These are phyloP conservation scores for Loripinus fragilis DNA, from an alignment of 2,888 invertebrate species.

Conservation along the genomic window DNA sequence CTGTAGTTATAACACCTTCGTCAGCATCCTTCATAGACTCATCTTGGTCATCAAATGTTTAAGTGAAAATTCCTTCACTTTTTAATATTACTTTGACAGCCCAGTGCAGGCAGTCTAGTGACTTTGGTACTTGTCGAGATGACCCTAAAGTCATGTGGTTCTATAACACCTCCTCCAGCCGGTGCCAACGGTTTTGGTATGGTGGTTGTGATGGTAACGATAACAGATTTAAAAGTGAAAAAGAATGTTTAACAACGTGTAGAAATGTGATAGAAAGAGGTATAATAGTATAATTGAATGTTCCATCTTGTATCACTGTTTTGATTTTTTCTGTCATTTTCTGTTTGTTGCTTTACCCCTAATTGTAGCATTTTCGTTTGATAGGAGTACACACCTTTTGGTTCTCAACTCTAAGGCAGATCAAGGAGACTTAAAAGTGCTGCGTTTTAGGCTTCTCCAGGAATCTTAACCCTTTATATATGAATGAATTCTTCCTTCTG, in stretches of 20 bases:
- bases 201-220: conserved; percentile 87
- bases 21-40: not conserved
- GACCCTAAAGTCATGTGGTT: conserved; percentile 78
- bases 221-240: conserved; percentile 84
- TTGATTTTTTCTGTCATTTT: too few relatives aligned
- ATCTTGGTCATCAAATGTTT: not conserved
- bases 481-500: too few relatives aligned
- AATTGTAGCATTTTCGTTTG: too few relatives aligned
- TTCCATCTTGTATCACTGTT: not conserved
- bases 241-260: conserved; percentile 65
- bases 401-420: too few relatives aligned
- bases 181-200: conserved; percentile 89
- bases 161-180: conserved; percentile 85
- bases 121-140: conserved; percentile 67
- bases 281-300: conserved; percentile 31
- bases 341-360: too few relatives aligned
- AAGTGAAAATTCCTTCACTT: not conserved
- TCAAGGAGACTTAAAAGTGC: too few relatives aligned
- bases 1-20: not conserved
- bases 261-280: conserved; percentile 42
- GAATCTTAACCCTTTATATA: too few relatives aligned
- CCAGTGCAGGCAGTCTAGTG: conserved; percentile 50
- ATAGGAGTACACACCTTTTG: too few relatives aligned
- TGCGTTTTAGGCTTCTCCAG: too few relatives aligned
- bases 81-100: conserved; percentile 35